These are phyloP conservation scores for Pachycephus smyrnensis DNA, from an alignment of 2,888 invertebrate genomes.

Conservation along the genomic window DNA sequence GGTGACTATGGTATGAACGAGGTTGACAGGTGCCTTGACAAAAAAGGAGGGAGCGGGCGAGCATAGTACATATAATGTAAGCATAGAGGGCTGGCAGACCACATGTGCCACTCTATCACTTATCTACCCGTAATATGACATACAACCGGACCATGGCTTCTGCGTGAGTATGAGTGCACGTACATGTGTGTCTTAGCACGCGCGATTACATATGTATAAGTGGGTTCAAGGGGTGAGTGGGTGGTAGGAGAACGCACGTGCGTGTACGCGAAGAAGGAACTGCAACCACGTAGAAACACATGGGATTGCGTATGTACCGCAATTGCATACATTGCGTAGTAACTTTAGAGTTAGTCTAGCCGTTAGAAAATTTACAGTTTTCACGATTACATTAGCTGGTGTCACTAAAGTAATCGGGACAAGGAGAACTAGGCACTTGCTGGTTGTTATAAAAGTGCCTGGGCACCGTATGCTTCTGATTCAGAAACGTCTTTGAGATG, in stretches of 20 bases:
- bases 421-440: neutral
- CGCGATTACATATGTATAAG: conserved; percentile 30
- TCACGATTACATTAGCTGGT: neutral
- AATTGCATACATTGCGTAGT: neutral
- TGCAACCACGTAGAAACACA: neutral
- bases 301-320: neutral
- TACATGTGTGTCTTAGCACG: conserved; percentile 10
- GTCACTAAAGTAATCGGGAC: neutral
- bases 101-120: conserved; percentile 64
- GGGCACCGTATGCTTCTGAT: neutral
- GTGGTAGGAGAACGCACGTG: conserved; percentile 26
- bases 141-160: conserved; percentile 43
- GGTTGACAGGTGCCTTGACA: conserved; percentile 64
- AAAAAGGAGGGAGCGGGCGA: conserved; percentile 47
- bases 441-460: neutral
- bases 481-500: neutral
- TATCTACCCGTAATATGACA: conserved; percentile 58
- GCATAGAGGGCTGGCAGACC: conserved; percentile 63
- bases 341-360: neutral
- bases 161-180: conserved; percentile 5
- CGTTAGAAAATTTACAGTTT: neutral
- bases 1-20: conserved; percentile 55
- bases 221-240: conserved; percentile 28
- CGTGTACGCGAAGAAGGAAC: conserved; percentile 5
- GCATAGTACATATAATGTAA: conserved; percentile 55